Percentiles rank a stretch among this genome's conserved stretches.
phyloP scores from a whole-genome alignment of 1,140 invertebrate genomes.

The Scaptomyza pallida region DNA sequence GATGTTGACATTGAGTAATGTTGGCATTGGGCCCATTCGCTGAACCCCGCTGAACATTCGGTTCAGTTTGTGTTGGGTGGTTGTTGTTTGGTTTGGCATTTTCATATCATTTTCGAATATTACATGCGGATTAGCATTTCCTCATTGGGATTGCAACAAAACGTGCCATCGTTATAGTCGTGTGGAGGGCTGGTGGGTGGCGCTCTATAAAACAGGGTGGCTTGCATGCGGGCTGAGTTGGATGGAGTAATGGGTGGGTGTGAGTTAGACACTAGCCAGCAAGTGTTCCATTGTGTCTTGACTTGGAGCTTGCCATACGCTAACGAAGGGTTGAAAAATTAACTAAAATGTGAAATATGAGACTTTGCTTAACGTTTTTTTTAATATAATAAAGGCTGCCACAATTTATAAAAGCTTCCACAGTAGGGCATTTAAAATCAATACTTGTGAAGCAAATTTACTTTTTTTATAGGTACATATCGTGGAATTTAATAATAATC shows the following conservation, averaged over 20 bases:
- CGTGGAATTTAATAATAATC: no score
- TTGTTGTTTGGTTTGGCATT: slow-evolving; percentile 76
- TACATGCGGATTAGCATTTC: slow-evolving; percentile 83
- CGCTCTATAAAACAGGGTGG: slow-evolving; percentile 54
- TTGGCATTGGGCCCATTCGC: slow-evolving; percentile 48
- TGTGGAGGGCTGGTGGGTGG: slow-evolving; percentile 25
- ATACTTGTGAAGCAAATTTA: no score
- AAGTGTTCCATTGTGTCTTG: slow-evolving; percentile 3
- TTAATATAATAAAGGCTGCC: background rate
- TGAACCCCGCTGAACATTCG: slow-evolving; percentile 11
- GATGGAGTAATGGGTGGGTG: slow-evolving; percentile 20
- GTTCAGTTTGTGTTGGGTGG: slow-evolving; percentile 47
- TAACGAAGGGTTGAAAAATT: slow-evolving; percentile 12
- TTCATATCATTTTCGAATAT: slow-evolving; percentile 83
- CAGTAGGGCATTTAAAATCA: background rate
- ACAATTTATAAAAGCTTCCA: background rate
- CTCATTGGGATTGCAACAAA: slow-evolving; percentile 77
- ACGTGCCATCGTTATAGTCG: slow-evolving; percentile 62
- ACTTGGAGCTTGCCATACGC: slow-evolving; percentile 1
- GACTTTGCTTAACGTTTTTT: background rate
- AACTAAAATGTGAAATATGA: background rate
- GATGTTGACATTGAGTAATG: slow-evolving; percentile 82
- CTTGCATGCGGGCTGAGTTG: slow-evolving; percentile 30
- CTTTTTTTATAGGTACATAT: no score
- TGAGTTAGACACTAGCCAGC: slow-evolving; percentile 3